Base-by-base conservation (phyloP, 2,113 vertebrate genomes). In the Oncorhynchus keta region DNA sequence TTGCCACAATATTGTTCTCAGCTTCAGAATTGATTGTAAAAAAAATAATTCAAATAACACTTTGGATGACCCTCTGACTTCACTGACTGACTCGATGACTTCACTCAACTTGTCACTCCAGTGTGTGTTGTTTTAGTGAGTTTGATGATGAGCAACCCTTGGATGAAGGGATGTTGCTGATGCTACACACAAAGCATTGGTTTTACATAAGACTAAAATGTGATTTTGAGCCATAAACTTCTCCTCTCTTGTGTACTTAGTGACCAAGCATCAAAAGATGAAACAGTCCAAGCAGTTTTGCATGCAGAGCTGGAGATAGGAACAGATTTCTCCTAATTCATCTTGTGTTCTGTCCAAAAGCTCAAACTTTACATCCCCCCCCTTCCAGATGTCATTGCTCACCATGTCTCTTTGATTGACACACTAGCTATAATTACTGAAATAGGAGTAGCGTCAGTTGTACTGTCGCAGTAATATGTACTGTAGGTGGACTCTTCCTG, bases 401-500 rank as follows among this genome's bases (percentile, higher is more conserved):
- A 30, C 22, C 70, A 74, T 16, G 16, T 73, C 72, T 49, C 72
- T 85, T 65, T 24, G 5, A 12, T 9, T 67, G 5, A 67, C 35
- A 74, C 64, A 74, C 59, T 81, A 82, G 39, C 74, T 88, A 72
- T 85, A 74, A 32, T 26, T 20, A 35, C 55, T 48, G 26, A 69
- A 30, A 22, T 87, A 83, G 83, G 82, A 51, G 7, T 61, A 28
- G 71, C 57, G 68, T 81, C 89, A 91, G 89, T 49, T 85, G 72
- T 78, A 84, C 84, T 74, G 83, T 89, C 91, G 86, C 85, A 79
- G 77, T 82, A 84, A 51, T 51, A 51, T 51, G 49, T 51, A 16
- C 49, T 18, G 83, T 86, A 64, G n/a, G 13, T 66, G 71, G 67
- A 39, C 5, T 45, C 32, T 55, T 75, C 62, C n/a, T 79, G 79